These are phyloP conservation scores for Toxotes lorentzi DNA, from an alignment of 2,797 vertebrate genomes.

Conservation along the genomic window DNA sequence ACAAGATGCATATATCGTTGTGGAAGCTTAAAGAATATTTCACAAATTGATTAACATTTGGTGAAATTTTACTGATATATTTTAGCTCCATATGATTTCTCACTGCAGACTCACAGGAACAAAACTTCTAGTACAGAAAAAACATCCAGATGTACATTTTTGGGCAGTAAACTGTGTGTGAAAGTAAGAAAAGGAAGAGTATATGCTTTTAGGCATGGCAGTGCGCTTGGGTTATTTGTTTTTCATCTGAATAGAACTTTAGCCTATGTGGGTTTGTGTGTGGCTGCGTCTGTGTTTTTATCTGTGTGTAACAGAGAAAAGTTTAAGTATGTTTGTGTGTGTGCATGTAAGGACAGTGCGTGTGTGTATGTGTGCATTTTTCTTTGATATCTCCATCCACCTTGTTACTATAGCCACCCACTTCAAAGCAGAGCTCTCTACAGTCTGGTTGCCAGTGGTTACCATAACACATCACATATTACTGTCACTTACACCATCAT, in stretches of 20 bases:
- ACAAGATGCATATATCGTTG: not conserved
- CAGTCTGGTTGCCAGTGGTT: conserved; percentile 63
- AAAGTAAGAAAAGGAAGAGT: not conserved
- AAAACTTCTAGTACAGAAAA: not conserved
- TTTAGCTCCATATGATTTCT: not conserved
- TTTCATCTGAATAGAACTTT: not conserved
- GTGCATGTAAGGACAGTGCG: not conserved
- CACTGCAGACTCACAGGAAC: not conserved
- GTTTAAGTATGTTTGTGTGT: conserved; percentile 3
- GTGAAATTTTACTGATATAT: not conserved
- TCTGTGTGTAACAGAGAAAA: conserved; percentile 2
- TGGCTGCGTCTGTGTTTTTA: not conserved
- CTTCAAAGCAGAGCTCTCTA: conserved; percentile 58
- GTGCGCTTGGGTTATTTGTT: not conserved
- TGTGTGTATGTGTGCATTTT: conserved; percentile 2
- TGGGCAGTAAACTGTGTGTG: not conserved
- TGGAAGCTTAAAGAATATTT: not conserved
- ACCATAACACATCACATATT: conserved; percentile 49
- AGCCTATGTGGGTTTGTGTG: not conserved
- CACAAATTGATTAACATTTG: not conserved
- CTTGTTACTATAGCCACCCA: conserved; percentile 52
- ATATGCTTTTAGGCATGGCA: not conserved
- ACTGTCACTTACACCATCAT: conserved; percentile 45
- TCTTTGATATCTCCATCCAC: conserved; percentile 54
- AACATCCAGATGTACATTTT: not conserved